Conservation (phyloP, 2,888 invertebrate genomes). For the Nasonia oneida region DNA sequence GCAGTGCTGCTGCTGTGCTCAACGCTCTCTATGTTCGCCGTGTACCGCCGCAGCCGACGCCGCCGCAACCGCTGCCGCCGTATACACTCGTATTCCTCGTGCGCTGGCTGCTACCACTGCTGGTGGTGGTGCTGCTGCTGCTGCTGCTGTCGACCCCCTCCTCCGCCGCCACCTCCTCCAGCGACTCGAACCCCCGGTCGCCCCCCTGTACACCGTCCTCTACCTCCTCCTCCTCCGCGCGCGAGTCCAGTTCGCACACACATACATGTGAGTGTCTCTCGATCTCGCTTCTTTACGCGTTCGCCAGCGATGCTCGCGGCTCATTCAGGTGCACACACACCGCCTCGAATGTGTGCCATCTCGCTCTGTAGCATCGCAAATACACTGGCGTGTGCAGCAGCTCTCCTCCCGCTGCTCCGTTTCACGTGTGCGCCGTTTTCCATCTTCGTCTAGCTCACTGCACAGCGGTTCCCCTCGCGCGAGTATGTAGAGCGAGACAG, state of each 20-base stretch:
- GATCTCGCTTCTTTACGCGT: constrained; percentile 59
- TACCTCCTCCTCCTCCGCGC: constrained; percentile 49
- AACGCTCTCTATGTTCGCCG: constrained; percentile 47
- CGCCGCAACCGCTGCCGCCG: constrained; percentile 57
- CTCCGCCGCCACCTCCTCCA: constrained; percentile 48
- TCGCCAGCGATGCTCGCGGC: constrained; percentile 54
- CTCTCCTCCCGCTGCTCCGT: constrained; percentile 36
- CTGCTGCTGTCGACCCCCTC: constrained; percentile 40
- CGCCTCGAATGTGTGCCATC: background rate
- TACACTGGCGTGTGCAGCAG: background rate
- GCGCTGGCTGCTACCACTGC: constrained; percentile 26
- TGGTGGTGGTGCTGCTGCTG: constrained; percentile 25
- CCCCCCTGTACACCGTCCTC: constrained; percentile 47
- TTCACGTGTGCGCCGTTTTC: constrained; percentile 39
- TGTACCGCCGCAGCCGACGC: constrained; percentile 50
- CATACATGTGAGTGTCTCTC: background rate
- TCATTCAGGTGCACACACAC: background rate
- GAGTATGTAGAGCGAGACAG: constrained; percentile 18
- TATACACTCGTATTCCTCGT: constrained; percentile 54
- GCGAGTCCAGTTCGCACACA: constrained; percentile 52
- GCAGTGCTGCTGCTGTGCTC: constrained; percentile 67
- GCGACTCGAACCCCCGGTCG: constrained; percentile 58
- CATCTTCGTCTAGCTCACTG: constrained; percentile 25
- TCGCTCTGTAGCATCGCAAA: background rate
- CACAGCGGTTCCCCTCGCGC: background rate